These are phyloP conservation scores for Eristalis intricaria DNA, from an alignment of 2,888 invertebrate genomes.

Conservation along the genomic window DNA sequence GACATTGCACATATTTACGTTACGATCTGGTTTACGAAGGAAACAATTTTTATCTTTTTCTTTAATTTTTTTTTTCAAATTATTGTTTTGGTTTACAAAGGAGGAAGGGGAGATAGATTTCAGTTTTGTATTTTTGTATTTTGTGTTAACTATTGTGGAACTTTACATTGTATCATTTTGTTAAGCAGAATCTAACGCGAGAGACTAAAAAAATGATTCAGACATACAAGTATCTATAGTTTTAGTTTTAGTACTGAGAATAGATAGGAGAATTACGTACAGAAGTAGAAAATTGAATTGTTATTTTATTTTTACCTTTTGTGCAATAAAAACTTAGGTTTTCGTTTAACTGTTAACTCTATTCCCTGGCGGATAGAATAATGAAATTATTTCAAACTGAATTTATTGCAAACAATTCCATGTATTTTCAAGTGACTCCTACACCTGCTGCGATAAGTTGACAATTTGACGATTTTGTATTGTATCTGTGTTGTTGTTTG, in stretches of 20 bases:
- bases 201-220: slow-evolving; percentile 21
- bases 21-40: slow-evolving; percentile 74
- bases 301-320: slow-evolving; percentile 64
- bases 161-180: slow-evolving; percentile 28
- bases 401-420: slow-evolving; percentile 42
- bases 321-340: slow-evolving; percentile 29
- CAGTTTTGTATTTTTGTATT: slow-evolving; percentile 20
- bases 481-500: background rate
- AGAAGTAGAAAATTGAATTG: slow-evolving; percentile 56
- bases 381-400: slow-evolving; percentile 33
- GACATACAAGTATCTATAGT: slow-evolving; percentile 65
- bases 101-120: slow-evolving; percentile 36
- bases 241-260: slow-evolving; percentile 60
- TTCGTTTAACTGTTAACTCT: slow-evolving; percentile 31
- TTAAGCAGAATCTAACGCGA: slow-evolving; percentile 58
- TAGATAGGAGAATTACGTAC: slow-evolving; percentile 52
- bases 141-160: slow-evolving; percentile 52
- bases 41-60: slow-evolving; percentile 57
- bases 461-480: slow-evolving; percentile 1
- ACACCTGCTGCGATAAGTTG: slow-evolving; percentile 33
- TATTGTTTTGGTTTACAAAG: slow-evolving; percentile 51
- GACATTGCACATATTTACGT: slow-evolving; percentile 89
- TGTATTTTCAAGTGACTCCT: slow-evolving; percentile 40
- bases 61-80: slow-evolving; percentile 34
- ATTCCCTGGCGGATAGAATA: slow-evolving; percentile 28